A percentile compares a stretch with the other conserved stretches of the same genome.
Conservation (phyloP, 2,888 invertebrate genomes). For the Clostera curtula region DNA sequence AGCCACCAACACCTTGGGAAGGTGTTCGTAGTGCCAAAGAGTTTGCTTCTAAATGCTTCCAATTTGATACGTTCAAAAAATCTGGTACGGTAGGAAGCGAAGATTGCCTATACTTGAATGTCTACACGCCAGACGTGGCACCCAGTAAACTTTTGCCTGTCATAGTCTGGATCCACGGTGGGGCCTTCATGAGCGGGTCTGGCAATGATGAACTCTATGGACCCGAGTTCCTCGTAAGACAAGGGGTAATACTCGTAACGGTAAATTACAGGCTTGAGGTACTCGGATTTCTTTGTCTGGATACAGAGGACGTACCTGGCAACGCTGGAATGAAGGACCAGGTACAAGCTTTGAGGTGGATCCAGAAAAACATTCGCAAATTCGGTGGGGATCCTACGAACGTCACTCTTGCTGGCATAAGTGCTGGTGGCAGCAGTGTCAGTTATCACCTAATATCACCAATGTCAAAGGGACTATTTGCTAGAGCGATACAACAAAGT, state of each 20-base stretch:
- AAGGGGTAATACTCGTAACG: conserved; percentile 22
- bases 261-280: conserved; percentile 24
- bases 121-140: conserved; percentile 22
- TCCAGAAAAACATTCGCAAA: conserved; percentile 23
- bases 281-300: conserved; percentile 24
- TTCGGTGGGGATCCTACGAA: conserved; percentile 27
- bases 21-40: conserved; percentile 27
- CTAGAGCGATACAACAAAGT: conserved; percentile 76
- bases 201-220: conserved; percentile 22
- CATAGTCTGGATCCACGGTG: conserved; percentile 25
- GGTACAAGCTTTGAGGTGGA: conserved; percentile 26
- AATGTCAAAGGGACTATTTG: conserved; percentile 43
- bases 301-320: conserved; percentile 28
- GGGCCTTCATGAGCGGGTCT: conserved; percentile 19
- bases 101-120: conserved; percentile 27
- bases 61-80: neutral
- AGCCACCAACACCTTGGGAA: conserved; percentile 24
- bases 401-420: conserved; percentile 33
- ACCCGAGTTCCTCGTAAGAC: conserved; percentile 24
- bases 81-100: too few species aligned
- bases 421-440: conserved; percentile 33
- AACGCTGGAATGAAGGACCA: conserved; percentile 33
- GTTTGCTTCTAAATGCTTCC: conserved; percentile 14
- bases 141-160: conserved; percentile 16
- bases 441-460: conserved; percentile 41